Conservation (phyloP, 2,113 vertebrate genomes). For the Casuarius casuarius region DNA sequence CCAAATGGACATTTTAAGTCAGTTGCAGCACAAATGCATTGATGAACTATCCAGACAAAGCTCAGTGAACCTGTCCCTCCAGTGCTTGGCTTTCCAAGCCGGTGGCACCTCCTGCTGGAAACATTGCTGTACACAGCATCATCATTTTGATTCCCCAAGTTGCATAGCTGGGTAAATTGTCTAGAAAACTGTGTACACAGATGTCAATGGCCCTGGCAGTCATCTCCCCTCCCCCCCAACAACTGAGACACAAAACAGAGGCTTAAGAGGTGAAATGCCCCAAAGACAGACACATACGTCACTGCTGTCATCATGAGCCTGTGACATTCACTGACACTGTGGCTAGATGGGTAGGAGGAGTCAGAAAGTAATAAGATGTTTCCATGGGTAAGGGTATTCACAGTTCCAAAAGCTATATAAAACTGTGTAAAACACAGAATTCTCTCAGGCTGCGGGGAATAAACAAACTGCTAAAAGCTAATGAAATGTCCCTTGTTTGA, state of each 20-base stretch:
- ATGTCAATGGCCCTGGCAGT: not conserved
- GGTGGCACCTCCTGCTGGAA: not conserved
- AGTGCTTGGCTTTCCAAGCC: accelerated
- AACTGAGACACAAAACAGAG: not conserved
- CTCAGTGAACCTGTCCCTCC: not conserved
- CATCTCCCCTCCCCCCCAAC: not conserved
- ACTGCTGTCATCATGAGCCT: not conserved
- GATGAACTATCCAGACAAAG: not conserved
- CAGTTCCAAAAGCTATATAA: not conserved
- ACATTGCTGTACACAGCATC: not conserved
- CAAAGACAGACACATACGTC: not conserved
- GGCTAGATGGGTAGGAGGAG: not conserved
- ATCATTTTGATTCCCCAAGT: not conserved
- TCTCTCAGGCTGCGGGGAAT: not conserved
- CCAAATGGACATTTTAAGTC: not conserved
- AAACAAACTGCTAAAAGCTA: not conserved
- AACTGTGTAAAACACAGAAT: not conserved
- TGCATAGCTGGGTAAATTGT: not conserved
- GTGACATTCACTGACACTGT: not conserved
- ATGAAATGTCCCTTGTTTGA: not conserved
- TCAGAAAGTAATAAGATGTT: not conserved
- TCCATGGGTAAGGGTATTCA: not conserved
- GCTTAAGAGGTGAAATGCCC: not conserved
- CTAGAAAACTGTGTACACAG: not conserved
- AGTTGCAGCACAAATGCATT: not conserved